Base-by-base conservation (phyloP, 2,888 invertebrate genomes). In the Gymnoscelis rufifasciata region DNA sequence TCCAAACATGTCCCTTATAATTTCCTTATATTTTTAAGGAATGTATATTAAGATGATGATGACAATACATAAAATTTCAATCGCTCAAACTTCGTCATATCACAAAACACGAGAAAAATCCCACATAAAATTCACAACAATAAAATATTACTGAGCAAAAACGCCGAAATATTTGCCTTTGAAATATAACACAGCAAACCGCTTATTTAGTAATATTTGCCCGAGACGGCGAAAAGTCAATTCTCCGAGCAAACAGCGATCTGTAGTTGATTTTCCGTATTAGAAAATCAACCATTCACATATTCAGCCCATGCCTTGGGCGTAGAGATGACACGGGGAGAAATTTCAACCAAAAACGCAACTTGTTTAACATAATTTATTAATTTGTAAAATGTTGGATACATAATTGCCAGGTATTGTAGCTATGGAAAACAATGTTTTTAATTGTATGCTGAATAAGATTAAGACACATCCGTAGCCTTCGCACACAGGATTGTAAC, bases 241-340 rank as follows among this genome's bases (percentile, higher is more conserved):
- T 67, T 68, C 59, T 61, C 60, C 56, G 57, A 60, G 62, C 71
- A 74, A 77, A 71, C 69, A 73, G 60, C 77, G 71, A 78, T 80
- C 78, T 72, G 62, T 60, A 75, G 81, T 83, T 82, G 82, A 80
- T 83, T 82, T 83, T 82, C 79, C 74, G 69, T 75, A 81, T 82
- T 79, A 82, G 75, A 66, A 56, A 62, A 76, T 72, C 71, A 70
- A 62, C 61, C 68, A 66, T 72, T 75, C 75, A 77, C 69, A 78
- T 75, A 77, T 76, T 77, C 77, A 63, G 66, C 61, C 62, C 62
- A 60, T 54, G 64, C 56, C 61, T 60, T 64, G 38, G 53, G 51
- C 55, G 59, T 59, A 64, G 62, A 46, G 43, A 8, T 36, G 24
- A 72, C 46, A 69, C 62, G 62, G 58, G 41, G 0, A 0, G 0